A percentile compares a stretch with the other conserved stretches of the same genome.
Conservation (phyloP, 2,888 invertebrate genomes). For the Sabellastarte sp. region DNA sequence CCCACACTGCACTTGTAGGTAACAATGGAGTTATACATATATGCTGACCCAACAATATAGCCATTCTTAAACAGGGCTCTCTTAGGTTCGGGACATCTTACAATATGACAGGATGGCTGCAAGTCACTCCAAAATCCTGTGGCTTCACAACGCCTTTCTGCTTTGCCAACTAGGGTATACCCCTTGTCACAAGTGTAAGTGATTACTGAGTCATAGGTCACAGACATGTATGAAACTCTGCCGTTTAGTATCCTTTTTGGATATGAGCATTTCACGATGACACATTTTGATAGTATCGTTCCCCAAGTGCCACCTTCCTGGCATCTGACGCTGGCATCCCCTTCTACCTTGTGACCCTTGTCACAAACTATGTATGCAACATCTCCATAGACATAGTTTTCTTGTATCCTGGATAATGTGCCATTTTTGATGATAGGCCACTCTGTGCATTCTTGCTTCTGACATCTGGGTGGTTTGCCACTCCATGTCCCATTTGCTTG, state of each 20-base stretch:
- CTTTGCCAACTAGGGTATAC: constrained; percentile 32
- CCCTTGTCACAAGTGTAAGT: constrained; percentile 38
- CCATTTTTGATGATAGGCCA: constrained; percentile 33
- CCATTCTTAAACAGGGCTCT: not conserved
- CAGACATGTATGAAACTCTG: not conserved
- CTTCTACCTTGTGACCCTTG: constrained; percentile 34
- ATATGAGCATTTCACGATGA: constrained; percentile 50
- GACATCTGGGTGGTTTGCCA: constrained; percentile 14
- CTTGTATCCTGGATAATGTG: not conserved
- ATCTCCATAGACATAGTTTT: constrained; percentile 24
- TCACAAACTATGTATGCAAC: constrained; percentile 26
- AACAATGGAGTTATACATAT: not conserved
- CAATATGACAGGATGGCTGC: constrained; percentile 10
- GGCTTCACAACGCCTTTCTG: constrained; percentile 4
- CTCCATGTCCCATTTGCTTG: constrained; percentile 16
- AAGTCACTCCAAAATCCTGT: constrained; percentile 15
- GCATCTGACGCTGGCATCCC: constrained; percentile 19
- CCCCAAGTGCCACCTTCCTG: constrained; percentile 14
- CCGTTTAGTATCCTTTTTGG: constrained; percentile 34
- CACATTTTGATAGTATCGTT: constrained; percentile 12
- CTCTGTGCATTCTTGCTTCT: constrained; percentile 51
- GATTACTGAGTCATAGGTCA: constrained; percentile 15
- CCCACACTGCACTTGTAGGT: constrained; percentile 33
- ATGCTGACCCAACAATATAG: not conserved
- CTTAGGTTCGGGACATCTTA: constrained; percentile 8